A percentile compares a stretch with the other conserved stretches of the same genome.
phyloP scores from a whole-genome alignment of 2,113 vertebrate genomes.

The Corydoras maculifer region DNA sequence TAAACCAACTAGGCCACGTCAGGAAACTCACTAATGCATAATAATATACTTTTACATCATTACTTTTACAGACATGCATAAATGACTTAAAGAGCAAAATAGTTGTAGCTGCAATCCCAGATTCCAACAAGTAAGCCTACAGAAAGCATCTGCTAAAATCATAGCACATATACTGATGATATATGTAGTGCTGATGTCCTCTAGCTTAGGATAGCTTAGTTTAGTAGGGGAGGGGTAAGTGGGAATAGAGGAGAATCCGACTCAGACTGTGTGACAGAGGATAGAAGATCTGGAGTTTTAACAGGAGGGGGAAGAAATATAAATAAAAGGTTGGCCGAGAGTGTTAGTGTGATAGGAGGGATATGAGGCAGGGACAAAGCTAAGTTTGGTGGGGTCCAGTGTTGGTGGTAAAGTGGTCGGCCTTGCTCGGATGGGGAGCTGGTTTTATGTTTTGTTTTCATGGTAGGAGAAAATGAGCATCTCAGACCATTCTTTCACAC shows the following conservation, averaged over 20 bases:
- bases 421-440: constrained; percentile 23
- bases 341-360: constrained; percentile 27
- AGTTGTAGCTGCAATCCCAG: constrained; percentile 29
- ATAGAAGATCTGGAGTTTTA: constrained; percentile 30
- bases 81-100: constrained; percentile 23
- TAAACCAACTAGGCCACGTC: constrained; percentile 17
- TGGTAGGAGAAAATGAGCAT: constrained; percentile 31
- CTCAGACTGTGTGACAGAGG: constrained; percentile 26
- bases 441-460: constrained; percentile 28
- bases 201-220: constrained; percentile 6
- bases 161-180: constrained; percentile 27
- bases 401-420: constrained; percentile 33
- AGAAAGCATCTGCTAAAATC: constrained; percentile 31
- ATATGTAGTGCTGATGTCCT: constrained; percentile 28
- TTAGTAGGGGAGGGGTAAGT: background rate
- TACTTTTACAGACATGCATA: constrained; percentile 17
- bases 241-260: constrained; percentile 5
- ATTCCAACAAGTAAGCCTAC: constrained; percentile 35
- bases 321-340: constrained; percentile 43
- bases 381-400: constrained; percentile 26
- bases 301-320: constrained; percentile 36
- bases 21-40: constrained; percentile 3
- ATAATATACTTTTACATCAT: background rate
- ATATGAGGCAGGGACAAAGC: constrained; percentile 16
- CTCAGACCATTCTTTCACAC: constrained; percentile 33